Percentiles rank a stretch among this genome's conserved stretches.
Evolutionary conservation across 2,888 invertebrate genomes (phyloP).

Genomic region (Trachelus troglodyta): DNA sequence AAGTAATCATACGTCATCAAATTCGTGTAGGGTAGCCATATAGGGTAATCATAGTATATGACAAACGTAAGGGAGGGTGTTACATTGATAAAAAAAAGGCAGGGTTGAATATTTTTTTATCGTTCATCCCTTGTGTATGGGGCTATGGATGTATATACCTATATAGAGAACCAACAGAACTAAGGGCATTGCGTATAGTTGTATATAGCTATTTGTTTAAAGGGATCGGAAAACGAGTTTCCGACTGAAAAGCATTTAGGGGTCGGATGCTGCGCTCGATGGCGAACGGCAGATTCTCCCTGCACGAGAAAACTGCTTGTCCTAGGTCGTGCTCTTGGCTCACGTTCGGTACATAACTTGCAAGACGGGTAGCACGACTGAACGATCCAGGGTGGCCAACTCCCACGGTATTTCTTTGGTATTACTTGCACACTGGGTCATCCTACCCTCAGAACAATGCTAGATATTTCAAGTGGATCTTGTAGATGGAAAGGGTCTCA

Average conservation of each 20-base stretch:
- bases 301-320: slow-evolving; percentile 35
- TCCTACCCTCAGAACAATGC: slow-evolving; percentile 31
- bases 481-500: background rate
- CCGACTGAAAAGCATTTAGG: background rate
- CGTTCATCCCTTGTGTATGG: background rate
- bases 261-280: background rate
- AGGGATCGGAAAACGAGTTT: background rate
- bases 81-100: background rate
- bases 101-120: background rate
- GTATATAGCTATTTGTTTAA: too few species aligned
- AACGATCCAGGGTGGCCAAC: slow-evolving; percentile 17
- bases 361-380: slow-evolving; percentile 25
- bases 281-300: background rate
- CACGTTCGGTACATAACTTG: slow-evolving; percentile 52
- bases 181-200: slow-evolving; percentile 1
- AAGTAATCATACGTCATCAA: background rate
- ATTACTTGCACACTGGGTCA: slow-evolving; percentile 37
- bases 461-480: background rate
- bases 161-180: background rate
- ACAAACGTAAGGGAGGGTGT: background rate
- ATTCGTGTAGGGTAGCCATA: background rate
- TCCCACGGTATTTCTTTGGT: slow-evolving; percentile 30
- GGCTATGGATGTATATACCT: background rate
- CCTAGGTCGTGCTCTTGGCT: slow-evolving; percentile 42
- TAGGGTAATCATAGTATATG: background rate